phyloP scores from a whole-genome alignment of 2,888 invertebrate species.

The Clunio marinus region DNA sequence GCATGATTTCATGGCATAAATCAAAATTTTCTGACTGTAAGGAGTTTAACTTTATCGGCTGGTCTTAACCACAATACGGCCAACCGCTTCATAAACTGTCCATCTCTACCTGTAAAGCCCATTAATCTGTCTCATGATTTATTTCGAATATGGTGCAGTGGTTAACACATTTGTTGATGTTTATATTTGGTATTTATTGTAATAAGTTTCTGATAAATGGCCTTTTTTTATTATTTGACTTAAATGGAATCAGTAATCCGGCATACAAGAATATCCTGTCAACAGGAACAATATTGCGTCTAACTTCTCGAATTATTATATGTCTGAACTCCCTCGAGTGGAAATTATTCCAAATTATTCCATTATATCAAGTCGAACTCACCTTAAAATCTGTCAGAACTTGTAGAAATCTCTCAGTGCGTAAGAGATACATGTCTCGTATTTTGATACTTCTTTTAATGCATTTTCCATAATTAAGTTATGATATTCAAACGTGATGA shows the following conservation, averaged over 20 bases:
- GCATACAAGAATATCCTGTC: conserved; percentile 2
- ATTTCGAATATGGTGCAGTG: neutral
- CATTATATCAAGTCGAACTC: no score
- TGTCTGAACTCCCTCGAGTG: no score
- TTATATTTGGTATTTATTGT: conserved; percentile 31
- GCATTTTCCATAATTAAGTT: conserved; percentile 1
- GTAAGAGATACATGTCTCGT: neutral
- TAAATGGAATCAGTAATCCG: conserved; percentile 12
- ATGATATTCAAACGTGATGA: conserved; percentile 3
- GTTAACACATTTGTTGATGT: conserved; percentile 10
- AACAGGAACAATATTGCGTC: conserved; percentile 9
- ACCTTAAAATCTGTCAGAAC: conserved; percentile 17
- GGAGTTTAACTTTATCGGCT: conserved; percentile 11
- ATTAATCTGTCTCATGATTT: conserved; percentile 37
- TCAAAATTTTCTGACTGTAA: conserved; percentile 9
- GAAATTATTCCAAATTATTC: no score
- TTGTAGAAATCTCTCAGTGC: conserved; percentile 5
- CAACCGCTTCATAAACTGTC: conserved; percentile 31
- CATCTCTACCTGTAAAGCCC: conserved; percentile 29
- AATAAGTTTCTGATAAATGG: conserved; percentile 27
- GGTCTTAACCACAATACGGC: conserved; percentile 26
- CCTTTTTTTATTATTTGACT: conserved; percentile 8
- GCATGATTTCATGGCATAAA: neutral
- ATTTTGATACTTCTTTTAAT: no score
- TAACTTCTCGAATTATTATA: no score